Evolutionary conservation across 2,888 invertebrate genomes (phyloP), one percentile per base, ranked within the genome.

Genomic region (Anthrax anthrax): DNA sequence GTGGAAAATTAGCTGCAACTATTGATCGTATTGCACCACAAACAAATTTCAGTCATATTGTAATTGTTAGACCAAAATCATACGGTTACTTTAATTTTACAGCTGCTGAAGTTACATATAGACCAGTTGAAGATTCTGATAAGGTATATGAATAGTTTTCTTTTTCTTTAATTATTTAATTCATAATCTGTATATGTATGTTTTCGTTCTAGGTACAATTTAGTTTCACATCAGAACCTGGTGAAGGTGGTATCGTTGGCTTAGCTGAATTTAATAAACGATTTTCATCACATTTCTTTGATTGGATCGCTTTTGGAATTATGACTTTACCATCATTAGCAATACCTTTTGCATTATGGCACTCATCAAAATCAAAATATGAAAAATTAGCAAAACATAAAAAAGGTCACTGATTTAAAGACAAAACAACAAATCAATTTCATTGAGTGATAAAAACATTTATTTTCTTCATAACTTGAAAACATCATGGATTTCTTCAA

Each of bases 1-100:
- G 89, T 51, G 96, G 96, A 41, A 82, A 88, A 65, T 71, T 89
- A 48, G 76, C 78, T 36, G 83, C 87, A 1, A 77, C 77, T 57
- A 83, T 95, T 58, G 89, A 92, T 58, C 77, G 94, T 57, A 88
- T 98, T 60, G 82, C 91, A 16, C 92, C 97, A 6, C 84, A 86
- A 59, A 84, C 85, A 14, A 98, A 98, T 70, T 87, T 92, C 3
- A 84, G 91, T 1, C 96, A 98, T 66, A 85, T 90, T 5, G 85
- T 94, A 18, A 86, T 97, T 9, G 82, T 97, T 13, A 74, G 87
- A 51, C 96, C 97, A 5, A 82, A 82, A 58, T 82, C 81, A 60
- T 88, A 77, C 61, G 97, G 97, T 29, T 89, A 90, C 66, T 96
- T 92, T 73, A 98, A 98, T 70, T 97, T 98, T 67, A 88, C 95